Conservation (phyloP, 2,888 invertebrate species). For the Danaus chrysippus region DNA sequence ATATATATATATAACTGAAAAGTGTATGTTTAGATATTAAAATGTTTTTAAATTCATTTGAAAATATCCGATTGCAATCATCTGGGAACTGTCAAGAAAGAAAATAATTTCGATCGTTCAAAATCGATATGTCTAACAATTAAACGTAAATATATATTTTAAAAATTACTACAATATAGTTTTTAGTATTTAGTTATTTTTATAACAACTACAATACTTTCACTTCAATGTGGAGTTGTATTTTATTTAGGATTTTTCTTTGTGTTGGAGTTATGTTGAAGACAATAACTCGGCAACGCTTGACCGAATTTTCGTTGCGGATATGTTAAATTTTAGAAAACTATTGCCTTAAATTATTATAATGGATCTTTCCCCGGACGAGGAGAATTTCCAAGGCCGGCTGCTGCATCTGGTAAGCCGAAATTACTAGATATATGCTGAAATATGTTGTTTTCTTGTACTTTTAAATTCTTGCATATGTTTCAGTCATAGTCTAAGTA, state of each 20-base stretch:
- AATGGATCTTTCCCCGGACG: slow-evolving; percentile 87
- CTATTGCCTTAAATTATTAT: slow-evolving; percentile 43
- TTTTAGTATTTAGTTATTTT: background rate
- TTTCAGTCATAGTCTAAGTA: no score
- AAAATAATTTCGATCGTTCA: slow-evolving; percentile 19
- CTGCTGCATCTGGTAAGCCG: slow-evolving; percentile 84
- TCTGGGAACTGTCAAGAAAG: slow-evolving; percentile 30
- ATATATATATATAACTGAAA: background rate
- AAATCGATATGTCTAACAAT: slow-evolving; percentile 19
- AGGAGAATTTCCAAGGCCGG: slow-evolving; percentile 88
- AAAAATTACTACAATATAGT: background rate
- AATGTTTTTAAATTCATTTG: slow-evolving; percentile 35
- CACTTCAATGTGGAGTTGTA: slow-evolving; percentile 5
- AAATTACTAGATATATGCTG: background rate
- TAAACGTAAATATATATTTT: slow-evolving; percentile 12
- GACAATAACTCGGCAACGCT: slow-evolving; percentile 51
- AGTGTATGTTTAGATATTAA: background rate
- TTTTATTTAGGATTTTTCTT: slow-evolving; percentile 13
- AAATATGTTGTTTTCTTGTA: background rate
- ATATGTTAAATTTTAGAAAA: slow-evolving; percentile 40
- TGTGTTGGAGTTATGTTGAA: slow-evolving; percentile 16
- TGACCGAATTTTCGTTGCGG: slow-evolving; percentile 52
- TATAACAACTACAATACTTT: background rate
- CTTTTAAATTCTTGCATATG: background rate
- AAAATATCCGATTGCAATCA: slow-evolving; percentile 27